Conservation (phyloP, 2,888 invertebrate species). For the Brachynemurus nebulosus region DNA sequence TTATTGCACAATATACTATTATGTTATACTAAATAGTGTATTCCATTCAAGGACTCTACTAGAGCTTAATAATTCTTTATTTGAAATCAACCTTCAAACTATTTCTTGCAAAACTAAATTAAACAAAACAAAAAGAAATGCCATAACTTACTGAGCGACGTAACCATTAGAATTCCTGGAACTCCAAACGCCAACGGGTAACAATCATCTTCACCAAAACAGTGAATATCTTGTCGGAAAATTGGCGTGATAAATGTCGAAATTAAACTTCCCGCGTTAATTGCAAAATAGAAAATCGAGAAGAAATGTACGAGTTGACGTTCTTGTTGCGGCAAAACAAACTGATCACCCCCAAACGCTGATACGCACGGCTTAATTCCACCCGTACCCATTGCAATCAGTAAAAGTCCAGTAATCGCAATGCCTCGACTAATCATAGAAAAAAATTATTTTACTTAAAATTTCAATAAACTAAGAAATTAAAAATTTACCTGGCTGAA, state of each 20-base stretch:
- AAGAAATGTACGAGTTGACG: conserved; percentile 44
- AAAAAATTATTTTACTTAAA: not conserved
- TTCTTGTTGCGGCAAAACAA: conserved; percentile 38
- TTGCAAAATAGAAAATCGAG: conserved; percentile 51
- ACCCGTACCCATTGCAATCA: conserved; percentile 53
- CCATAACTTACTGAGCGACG: conserved; percentile 40
- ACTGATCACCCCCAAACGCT: conserved; percentile 57
- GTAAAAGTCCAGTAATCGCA: conserved; percentile 28
- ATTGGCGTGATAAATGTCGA: conserved; percentile 52
- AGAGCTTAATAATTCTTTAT: no score
- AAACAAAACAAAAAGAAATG: not conserved
- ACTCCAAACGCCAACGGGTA: conserved; percentile 51
- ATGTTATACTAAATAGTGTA: no score
- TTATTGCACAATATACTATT: no score
- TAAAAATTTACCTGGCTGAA: not conserved
- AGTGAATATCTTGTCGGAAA: conserved; percentile 37
- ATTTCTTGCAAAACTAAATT: no score
- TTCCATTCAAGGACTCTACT: no score
- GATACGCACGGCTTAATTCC: conserved; percentile 58
- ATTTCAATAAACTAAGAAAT: not conserved
- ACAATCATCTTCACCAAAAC: conserved; percentile 38
- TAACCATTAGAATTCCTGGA: conserved; percentile 42
- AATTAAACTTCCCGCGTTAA: conserved; percentile 43
- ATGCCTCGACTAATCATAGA: not conserved
- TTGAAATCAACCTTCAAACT: no score